Conservation (phyloP, 2,888 invertebrate species). For the Frankliniella intonsa region DNA sequence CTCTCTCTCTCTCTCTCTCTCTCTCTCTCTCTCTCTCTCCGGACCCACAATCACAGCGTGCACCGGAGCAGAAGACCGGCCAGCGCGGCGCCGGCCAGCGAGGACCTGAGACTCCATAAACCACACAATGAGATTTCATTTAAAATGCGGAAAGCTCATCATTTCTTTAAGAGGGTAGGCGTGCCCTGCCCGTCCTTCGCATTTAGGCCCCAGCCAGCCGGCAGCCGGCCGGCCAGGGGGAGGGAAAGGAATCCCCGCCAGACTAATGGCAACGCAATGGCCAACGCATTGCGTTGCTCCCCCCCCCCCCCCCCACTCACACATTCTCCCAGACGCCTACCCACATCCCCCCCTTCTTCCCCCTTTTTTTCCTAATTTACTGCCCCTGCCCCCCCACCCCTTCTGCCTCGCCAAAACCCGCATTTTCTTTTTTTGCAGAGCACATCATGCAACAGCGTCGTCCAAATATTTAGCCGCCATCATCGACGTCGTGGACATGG, state of each 20-base stretch:
- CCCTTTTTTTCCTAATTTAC: not conserved
- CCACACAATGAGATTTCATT: not conserved
- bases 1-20: not conserved
- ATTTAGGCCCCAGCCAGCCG: not conserved
- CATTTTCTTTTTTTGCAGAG: not conserved
- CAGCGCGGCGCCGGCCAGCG: too few species aligned
- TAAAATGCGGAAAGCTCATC: not conserved
- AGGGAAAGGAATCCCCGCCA: not conserved
- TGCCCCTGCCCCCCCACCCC: not conserved
- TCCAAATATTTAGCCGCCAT: not conserved
- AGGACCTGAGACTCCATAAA: not conserved
- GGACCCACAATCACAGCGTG: too few species aligned
- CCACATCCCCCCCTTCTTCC: not conserved
- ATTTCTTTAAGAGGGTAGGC: not conserved
- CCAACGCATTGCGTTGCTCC: not conserved
- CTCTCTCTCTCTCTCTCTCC: too few species aligned
- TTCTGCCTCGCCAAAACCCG: not conserved
- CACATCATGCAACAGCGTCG: not conserved
- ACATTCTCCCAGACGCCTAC: not conserved
- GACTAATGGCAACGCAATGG: slow-evolving; percentile 7
- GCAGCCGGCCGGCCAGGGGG: not conserved
- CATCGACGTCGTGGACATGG: not conserved
- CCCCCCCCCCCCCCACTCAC: too few species aligned
- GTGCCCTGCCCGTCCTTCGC: not conserved
- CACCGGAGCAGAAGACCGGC: too few species aligned